Evolutionary conservation across 2,888 invertebrate genomes (phyloP), one percentile per base, ranked within the genome.

Genomic region (Himalopsyche japonica): DNA sequence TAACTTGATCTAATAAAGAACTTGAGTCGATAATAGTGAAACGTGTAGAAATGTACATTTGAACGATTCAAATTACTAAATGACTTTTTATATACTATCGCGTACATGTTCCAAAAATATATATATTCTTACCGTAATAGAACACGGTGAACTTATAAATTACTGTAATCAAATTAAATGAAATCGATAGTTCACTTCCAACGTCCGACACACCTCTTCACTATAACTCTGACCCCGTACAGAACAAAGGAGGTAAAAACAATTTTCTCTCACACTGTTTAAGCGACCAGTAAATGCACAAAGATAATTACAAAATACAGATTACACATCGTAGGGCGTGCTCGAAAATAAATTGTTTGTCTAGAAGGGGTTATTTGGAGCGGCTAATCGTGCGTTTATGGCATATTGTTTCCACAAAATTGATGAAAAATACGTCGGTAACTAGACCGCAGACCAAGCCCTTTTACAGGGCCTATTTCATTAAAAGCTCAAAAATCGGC

Each of bases 311-410:
- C 57, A 47, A 48, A 24, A 18, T n/a, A 76, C 27, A 47, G 48
- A 24, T n/a, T 30, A 76, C 27, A 48, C 64, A 76, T 76, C 80
- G 24, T 57, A 24, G 86, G 86, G 86, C 86, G 86, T 84, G 84
- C 37, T 80, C 47, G 57, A 76, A 86, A 83, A 86, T 86, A 86
- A 85, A 86, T 86, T 86, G 86, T 86, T 86, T 86, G 85, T 82
- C 86, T 84, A 85, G 86, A 86, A 84, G 82, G 80, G 85, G 84
- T 82, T 85, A 84, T 79, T 84, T 82, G 27, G 48, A 57, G 47
- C 76, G 43, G 20, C 81, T 80, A 77, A 81, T 70, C 81, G 84
- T 78, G 86, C 83, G 81, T 86, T 86, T 85, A 86, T 86, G 86
- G 86, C 81, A 80, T 78, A 82, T 81, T 86, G 85, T 86, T 86